phyloP scores from a whole-genome alignment of 2,797 vertebrate genomes.

The Anguilla pacifica region DNA sequence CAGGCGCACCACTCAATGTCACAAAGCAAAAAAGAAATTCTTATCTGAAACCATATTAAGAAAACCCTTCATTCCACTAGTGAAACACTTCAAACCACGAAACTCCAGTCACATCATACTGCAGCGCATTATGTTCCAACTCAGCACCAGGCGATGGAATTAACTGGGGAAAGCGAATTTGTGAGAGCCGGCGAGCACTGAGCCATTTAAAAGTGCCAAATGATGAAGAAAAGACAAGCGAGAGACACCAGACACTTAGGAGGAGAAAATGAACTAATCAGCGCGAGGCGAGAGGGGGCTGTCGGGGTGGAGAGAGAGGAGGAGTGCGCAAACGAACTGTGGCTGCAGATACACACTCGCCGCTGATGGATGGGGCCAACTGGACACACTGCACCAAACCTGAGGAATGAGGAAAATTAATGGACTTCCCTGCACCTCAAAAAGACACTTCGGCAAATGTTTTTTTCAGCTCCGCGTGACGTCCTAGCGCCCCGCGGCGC shows the following conservation, averaged over 20 bases:
- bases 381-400: neutral
- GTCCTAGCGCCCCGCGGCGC: neutral
- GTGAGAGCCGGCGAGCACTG: slow-evolving; percentile 30
- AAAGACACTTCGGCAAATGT: neutral
- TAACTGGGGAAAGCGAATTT: neutral
- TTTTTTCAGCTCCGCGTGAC: neutral
- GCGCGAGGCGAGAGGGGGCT: slow-evolving; percentile 58
- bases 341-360: neutral
- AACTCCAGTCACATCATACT: neutral
- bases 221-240: slow-evolving; percentile 60
- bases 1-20: neutral
- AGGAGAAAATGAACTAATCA: slow-evolving; percentile 68
- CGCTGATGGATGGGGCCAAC: slow-evolving; percentile 25
- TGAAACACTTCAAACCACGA: neutral
- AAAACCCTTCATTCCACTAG: slow-evolving; percentile 15
- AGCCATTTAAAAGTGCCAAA: slow-evolving; percentile 64
- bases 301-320: slow-evolving; percentile 18
- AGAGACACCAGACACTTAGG: slow-evolving; percentile 54
- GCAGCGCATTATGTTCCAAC: neutral
- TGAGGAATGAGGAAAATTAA: neutral
- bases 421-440: slow-evolving; percentile 4
- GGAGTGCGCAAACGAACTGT: slow-evolving; percentile 26
- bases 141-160: neutral
- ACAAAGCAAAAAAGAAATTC: neutral
- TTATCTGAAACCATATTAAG: neutral